Percentiles rank a stretch among this genome's conserved stretches.
phyloP scores from a whole-genome alignment of 2,888 invertebrate genomes.

The Hyppa rectilinea region DNA sequence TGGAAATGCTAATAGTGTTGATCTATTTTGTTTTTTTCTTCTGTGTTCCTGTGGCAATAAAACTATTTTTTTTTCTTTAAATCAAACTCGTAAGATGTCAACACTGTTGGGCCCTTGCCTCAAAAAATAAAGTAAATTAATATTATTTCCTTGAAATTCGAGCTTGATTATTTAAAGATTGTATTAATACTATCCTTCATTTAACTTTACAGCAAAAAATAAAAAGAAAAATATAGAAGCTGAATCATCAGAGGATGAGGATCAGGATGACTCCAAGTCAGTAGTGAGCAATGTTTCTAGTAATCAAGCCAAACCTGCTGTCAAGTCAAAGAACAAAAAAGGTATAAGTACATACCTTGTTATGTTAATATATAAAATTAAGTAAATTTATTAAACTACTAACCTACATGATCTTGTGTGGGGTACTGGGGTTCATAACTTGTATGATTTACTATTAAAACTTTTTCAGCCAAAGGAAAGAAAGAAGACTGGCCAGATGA shows the following conservation, averaged over 20 bases:
- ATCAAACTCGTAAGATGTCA: too few relatives aligned
- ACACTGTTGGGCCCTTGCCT: not conserved
- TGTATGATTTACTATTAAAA: constrained; percentile 1
- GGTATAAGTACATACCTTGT: constrained; percentile 73
- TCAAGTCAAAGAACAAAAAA: constrained; percentile 81
- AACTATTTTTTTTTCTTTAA: too few relatives aligned
- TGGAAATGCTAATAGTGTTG: not conserved
- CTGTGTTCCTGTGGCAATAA: too few relatives aligned
- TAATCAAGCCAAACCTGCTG: constrained; percentile 74
- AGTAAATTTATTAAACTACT: not conserved
- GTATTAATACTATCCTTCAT: not conserved
- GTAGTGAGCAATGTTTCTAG: constrained; percentile 83
- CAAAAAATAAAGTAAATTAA: not conserved
- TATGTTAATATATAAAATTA: not conserved
- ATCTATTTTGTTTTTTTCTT: too few relatives aligned
- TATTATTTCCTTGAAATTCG: not conserved
- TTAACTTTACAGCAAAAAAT: constrained; percentile 78
- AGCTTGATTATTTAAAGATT: not conserved
- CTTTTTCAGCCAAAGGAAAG: constrained; percentile 76
- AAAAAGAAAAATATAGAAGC: constrained; percentile 85
- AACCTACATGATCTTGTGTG: not conserved
- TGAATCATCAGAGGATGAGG: constrained; percentile 89
- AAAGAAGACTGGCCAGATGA: constrained; percentile 82
- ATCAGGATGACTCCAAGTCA: constrained; percentile 81
- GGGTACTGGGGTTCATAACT: constrained; percentile 1